Evolutionary conservation across 1,140 invertebrate species (phyloP), one percentile per base, ranked within the genome.

Genomic region (Rhopalosiphum padi): DNA sequence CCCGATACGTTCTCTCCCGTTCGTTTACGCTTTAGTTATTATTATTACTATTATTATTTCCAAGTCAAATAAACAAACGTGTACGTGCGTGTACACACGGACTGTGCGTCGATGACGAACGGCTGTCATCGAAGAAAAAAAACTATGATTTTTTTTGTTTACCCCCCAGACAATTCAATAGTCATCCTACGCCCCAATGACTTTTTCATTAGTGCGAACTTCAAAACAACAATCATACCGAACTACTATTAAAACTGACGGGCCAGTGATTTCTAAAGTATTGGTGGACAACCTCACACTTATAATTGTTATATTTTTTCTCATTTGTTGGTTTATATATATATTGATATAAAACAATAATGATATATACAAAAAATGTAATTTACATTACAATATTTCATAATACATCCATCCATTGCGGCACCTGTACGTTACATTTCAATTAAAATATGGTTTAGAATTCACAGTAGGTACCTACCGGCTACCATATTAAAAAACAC

Each of bases 131-230:
- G 25, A 93, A 21, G 21, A 92, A 68, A 83, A 83, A 93, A 85
- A 91, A 21, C 8, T 53, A 55, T 83, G 35, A 86, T 55, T 86
- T 91, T 91, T 53, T 93, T 37, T 93, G 25, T 85, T 23, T 91
- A 37, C 77, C 91, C 46, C 48, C 82, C n/a, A 37, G 30, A 92
- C 90, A 86, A 93, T 85, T 93, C 91, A 93, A 93, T 55, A 93
- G 91, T 93, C 91, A 93, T 93, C 48, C 91, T 55, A 93, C 82
- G 91, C 77, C 91, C 48, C 82, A 43, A 93, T 93, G 91, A 93
- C 91, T 93, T 93, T 93, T 93, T 93, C 91, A 93, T 93, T 93
- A 93, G 48, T 86, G 48, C 23, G 30, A 43, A 43, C 89, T 68
- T 55, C 53, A 93, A 85, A 93, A 85, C 35, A 55, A 92, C 77